A percentile compares a stretch with the other conserved stretches of the same genome.
phyloP scores from a whole-genome alignment of 1,140 invertebrate genomes.

The Agraylea sexmaculata region DNA sequence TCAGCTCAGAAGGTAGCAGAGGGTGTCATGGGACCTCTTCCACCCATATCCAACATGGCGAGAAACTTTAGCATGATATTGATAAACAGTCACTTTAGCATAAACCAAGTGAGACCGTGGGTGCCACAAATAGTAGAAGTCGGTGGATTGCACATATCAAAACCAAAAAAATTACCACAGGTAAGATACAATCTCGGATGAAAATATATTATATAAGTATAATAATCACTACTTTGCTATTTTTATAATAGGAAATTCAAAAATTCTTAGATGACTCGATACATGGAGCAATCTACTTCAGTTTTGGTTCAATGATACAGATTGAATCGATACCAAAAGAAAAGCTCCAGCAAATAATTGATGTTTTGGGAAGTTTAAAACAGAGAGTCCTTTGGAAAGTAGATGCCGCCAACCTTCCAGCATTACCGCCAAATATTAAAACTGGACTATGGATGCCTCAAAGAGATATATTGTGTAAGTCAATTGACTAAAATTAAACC shows the following conservation, averaged over 20 bases:
- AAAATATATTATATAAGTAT: neutral
- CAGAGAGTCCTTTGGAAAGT: conserved; percentile 48
- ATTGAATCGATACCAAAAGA: conserved; percentile 39
- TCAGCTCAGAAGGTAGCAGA: conserved; percentile 29
- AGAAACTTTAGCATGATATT: conserved; percentile 47
- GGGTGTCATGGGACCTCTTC: conserved; percentile 33
- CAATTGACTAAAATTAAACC: neutral
- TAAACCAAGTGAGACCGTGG: conserved; percentile 46
- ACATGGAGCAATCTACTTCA: conserved; percentile 56
- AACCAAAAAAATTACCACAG: conserved; percentile 27
- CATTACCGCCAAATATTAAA: conserved; percentile 47
- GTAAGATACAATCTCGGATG: conserved; percentile 21
- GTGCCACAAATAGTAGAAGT: conserved; percentile 46
- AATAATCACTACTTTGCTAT: neutral
- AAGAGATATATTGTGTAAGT: conserved; percentile 48
- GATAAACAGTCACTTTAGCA: conserved; percentile 48
- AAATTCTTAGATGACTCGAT: conserved; percentile 43
- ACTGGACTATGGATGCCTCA: conserved; percentile 55
- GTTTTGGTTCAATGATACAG: conserved; percentile 51
- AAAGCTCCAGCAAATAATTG: conserved; percentile 36
- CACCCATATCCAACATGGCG: conserved; percentile 39
- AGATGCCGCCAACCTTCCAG: conserved; percentile 38
- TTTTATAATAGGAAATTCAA: conserved; percentile 37
- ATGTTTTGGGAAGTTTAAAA: conserved; percentile 36
- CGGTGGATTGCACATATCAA: conserved; percentile 42